Evolutionary conservation across 2,113 vertebrate genomes (phyloP).

Genomic region (Holacanthus passer): DNA sequence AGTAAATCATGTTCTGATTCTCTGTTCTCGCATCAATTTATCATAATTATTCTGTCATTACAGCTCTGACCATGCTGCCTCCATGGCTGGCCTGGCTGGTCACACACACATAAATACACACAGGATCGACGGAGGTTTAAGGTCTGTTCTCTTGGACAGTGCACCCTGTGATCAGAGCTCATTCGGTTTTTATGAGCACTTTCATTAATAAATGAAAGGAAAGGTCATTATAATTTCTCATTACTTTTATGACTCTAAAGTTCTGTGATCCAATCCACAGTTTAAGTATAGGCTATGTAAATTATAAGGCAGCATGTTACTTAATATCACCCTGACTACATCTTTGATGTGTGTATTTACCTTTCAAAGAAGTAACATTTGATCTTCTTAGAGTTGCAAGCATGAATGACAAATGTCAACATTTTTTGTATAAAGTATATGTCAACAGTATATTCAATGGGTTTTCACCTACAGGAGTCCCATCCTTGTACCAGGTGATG

Average conservation of each 20-base stretch:
- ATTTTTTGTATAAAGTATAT: neutral
- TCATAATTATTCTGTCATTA: constrained; percentile 51
- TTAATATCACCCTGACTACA: neutral
- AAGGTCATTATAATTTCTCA: constrained; percentile 35
- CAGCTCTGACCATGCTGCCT: constrained; percentile 31
- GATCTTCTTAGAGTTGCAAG: neutral
- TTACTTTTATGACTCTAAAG: constrained; percentile 24
- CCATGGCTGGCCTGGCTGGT: constrained; percentile 33
- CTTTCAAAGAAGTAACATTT: constrained; percentile 15
- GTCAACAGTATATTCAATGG: neutral
- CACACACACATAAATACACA: constrained; percentile 13
- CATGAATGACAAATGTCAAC: neutral
- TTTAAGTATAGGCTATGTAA: constrained; percentile 11
- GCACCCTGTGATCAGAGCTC: constrained; percentile 46
- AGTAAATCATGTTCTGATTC: constrained; percentile 8
- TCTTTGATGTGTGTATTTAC: constrained; percentile 5
- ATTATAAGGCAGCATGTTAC: constrained; percentile 2
- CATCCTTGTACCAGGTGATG: constrained; percentile 93
- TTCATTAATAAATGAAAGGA: constrained; percentile 46
- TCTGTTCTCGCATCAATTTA: constrained; percentile 30
- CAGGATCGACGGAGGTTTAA: constrained; percentile 41
- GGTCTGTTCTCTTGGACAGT: constrained; percentile 46
- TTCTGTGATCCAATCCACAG: constrained; percentile 17
- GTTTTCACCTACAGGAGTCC: constrained; percentile 84
- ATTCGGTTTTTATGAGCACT: constrained; percentile 26